Conservation (phyloP, 2,888 invertebrate genomes). For the Caenorhabditis becei region DNA sequence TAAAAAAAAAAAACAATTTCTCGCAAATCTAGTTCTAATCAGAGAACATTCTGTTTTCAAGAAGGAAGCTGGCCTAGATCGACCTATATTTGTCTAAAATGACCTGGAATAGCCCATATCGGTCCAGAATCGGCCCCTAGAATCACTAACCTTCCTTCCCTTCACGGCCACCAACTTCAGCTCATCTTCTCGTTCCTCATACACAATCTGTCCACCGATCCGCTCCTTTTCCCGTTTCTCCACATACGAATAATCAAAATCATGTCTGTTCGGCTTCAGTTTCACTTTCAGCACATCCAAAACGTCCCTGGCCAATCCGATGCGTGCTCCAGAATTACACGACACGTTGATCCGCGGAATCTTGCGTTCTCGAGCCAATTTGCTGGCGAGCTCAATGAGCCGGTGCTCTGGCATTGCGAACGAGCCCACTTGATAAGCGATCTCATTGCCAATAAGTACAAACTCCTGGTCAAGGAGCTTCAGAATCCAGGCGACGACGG, state of each 20-base stretch:
- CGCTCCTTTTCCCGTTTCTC: constrained; percentile 90
- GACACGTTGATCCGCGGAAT: constrained; percentile 96
- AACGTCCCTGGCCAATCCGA: constrained; percentile 97
- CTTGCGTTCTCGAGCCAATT: constrained; percentile 75
- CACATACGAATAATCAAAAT: constrained; percentile 94
- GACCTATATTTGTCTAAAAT: too few species aligned
- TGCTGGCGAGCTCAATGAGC: constrained; percentile 86
- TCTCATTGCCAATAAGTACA: constrained; percentile 96
- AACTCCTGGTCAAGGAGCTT: constrained; percentile 86
- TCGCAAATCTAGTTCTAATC: too few species aligned
- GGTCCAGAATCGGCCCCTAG: too few species aligned
- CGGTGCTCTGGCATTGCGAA: constrained; percentile 96
- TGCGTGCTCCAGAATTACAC: constrained; percentile 97
- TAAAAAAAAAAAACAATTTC: too few species aligned
- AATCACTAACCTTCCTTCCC: constrained; percentile 85
- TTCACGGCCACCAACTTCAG: constrained; percentile 81
- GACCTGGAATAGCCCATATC: too few species aligned
- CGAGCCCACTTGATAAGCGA: constrained; percentile 89
- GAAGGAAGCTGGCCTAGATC: too few species aligned
- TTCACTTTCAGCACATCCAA: constrained; percentile 89
- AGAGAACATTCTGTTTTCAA: too few species aligned
- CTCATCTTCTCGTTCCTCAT: constrained; percentile 68
- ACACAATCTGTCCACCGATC: constrained; percentile 73
- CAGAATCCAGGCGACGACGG: constrained; percentile 53
- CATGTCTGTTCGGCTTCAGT: constrained; percentile 88